Percentiles rank a stretch among this genome's conserved stretches.
Conservation (phyloP, 2,113 vertebrate genomes). For the Pachypanchax playfairii region DNA sequence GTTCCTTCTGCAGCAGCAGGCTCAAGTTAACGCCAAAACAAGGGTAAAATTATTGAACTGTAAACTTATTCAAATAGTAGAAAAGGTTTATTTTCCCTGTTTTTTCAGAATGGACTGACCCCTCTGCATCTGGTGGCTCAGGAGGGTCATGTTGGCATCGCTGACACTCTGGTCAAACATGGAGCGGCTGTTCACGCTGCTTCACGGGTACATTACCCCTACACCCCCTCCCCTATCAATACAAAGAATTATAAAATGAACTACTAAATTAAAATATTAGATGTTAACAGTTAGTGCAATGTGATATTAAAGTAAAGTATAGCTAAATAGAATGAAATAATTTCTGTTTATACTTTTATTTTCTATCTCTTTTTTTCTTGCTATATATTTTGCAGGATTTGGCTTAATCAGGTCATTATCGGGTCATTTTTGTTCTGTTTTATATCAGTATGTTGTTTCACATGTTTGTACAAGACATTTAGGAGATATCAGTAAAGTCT, state of each 20-base stretch:
- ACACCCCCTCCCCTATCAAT: no score
- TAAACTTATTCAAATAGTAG: background rate
- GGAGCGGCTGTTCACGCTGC: constrained; percentile 87
- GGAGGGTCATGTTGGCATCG: constrained; percentile 92
- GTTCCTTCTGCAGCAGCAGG: constrained; percentile 94
- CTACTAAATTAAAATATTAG: no score
- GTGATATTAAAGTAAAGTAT: background rate
- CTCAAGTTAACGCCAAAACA: constrained; percentile 41
- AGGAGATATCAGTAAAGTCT: constrained; percentile 19
- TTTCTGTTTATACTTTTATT: no score
- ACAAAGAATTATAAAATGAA: background rate
- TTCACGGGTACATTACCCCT: constrained; percentile 84
- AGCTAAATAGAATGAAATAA: no score
- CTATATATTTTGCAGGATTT: background rate
- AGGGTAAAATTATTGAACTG: background rate
- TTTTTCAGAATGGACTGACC: constrained; percentile 89
- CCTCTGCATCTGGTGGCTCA: constrained; percentile 96
- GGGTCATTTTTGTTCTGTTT: background rate
- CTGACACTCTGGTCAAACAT: constrained; percentile 90
- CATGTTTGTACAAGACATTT: constrained; percentile 1
- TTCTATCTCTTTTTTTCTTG: background rate
- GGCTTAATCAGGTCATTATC: no score
- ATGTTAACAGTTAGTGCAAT: no score
- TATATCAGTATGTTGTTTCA: background rate
- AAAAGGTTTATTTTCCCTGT: constrained; percentile 14